A percentile compares a stretch with the other conserved stretches of the same genome.
These are phyloP conservation scores for fruit fly (Drosophila melanogaster) DNA, from an alignment of 1,140 invertebrate genomes.

Conservation along the genomic window DNA sequence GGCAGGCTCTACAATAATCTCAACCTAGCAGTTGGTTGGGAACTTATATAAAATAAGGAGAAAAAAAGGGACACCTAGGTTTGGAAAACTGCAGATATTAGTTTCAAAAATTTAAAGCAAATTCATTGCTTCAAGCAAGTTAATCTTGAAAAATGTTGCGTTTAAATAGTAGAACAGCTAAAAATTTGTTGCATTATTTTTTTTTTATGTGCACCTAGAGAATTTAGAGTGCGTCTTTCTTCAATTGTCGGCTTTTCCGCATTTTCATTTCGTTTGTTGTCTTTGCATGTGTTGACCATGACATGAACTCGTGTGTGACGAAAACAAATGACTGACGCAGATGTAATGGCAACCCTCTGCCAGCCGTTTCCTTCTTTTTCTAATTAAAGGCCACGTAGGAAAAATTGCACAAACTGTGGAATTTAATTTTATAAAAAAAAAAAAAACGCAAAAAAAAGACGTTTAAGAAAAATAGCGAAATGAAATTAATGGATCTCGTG, in stretches of 20 bases:
- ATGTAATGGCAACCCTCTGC: constrained; percentile 7
- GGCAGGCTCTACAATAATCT: not conserved
- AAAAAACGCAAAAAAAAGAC: not conserved
- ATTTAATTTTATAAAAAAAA: constrained; percentile 47
- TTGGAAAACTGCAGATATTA: too few relatives aligned
- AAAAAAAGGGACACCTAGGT: not conserved
- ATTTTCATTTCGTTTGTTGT: constrained; percentile 10
- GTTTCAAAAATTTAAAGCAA: not conserved
- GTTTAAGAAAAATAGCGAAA: constrained; percentile 9
- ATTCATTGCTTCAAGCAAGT: not conserved
- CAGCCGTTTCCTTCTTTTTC: constrained; percentile 1
- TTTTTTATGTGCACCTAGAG: not conserved
- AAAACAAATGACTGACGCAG: constrained; percentile 48
- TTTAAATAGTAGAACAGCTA: not conserved
- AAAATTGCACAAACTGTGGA: constrained; percentile 13
- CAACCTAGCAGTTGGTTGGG: too few relatives aligned
- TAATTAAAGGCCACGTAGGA: constrained; percentile 55
- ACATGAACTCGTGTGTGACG: constrained; percentile 42
- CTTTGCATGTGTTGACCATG: constrained; percentile 54
- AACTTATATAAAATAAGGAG: not conserved
- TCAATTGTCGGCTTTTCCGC: constrained; percentile 1
- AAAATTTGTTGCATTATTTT: not conserved
- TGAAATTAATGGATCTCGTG: constrained; percentile 53
- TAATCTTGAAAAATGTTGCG: too few relatives aligned
- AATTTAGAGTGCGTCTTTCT: constrained; percentile 2